Evolutionary conservation across 2,888 invertebrate species (phyloP).

Genomic region (Pristionchus arcanus): DNA sequence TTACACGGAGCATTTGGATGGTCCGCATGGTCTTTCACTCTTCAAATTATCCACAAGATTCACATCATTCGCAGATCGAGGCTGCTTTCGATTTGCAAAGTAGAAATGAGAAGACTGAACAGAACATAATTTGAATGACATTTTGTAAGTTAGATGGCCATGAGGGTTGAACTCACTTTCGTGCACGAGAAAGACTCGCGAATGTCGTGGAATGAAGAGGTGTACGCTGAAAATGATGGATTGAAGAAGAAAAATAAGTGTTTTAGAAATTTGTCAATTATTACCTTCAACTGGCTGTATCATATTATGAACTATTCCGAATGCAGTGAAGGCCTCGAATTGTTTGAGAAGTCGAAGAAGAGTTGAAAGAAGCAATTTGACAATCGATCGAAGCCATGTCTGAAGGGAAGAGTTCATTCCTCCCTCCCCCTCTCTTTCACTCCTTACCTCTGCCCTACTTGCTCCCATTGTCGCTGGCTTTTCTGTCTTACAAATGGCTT

Average conservation of each 20-base stretch:
- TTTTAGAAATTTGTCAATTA: neutral
- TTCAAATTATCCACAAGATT: conserved; percentile 69
- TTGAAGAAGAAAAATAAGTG: neutral
- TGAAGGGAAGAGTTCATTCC: neutral
- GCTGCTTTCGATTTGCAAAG: conserved; percentile 68
- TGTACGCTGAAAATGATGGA: conserved; percentile 65
- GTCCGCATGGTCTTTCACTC: conserved; percentile 73
- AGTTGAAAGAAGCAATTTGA: conserved; percentile 59
- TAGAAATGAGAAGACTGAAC: conserved; percentile 69
- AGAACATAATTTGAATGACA: neutral
- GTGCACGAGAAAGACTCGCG: conserved; percentile 73
- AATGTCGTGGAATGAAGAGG: conserved; percentile 71
- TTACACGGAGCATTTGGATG: conserved; percentile 75
- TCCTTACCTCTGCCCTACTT: conserved; percentile 59
- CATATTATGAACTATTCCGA: conserved; percentile 40
- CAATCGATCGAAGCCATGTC: conserved; percentile 56
- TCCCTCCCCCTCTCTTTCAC: neutral
- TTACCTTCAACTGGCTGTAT: conserved; percentile 24
- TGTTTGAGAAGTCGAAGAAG: conserved; percentile 58
- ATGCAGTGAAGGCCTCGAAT: conserved; percentile 56
- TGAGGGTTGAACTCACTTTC: conserved; percentile 56
- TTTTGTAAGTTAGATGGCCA: neutral
- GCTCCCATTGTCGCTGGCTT: conserved; percentile 59
- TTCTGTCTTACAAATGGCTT: conserved; percentile 72
- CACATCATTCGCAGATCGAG: neutral